Percentiles rank a stretch among this genome's conserved stretches.
These are phyloP conservation scores for Nephila pilipes DNA, from an alignment of 1,140 invertebrate species.

Conservation along the genomic window DNA sequence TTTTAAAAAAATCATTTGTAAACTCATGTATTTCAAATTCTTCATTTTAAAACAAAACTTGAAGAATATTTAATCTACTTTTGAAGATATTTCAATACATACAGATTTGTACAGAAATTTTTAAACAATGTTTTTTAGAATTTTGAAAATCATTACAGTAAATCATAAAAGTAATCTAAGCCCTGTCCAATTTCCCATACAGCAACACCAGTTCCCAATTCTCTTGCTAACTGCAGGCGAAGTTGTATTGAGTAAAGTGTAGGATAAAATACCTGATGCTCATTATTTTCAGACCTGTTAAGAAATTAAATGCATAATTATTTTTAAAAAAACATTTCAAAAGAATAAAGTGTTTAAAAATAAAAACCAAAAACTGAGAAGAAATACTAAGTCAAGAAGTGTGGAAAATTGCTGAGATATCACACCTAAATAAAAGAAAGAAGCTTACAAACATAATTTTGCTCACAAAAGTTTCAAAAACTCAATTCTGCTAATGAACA, in stretches of 20 bases:
- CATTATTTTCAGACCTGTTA: constrained; percentile 85
- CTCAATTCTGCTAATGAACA: no score
- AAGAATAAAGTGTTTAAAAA: no score
- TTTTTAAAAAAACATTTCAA: no score
- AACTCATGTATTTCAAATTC: no score
- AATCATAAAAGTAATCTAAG: constrained; percentile 96
- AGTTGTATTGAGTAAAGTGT: constrained; percentile 91
- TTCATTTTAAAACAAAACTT: background rate
- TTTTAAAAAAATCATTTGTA: no score
- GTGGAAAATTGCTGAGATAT: no score
- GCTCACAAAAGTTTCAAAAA: no score
- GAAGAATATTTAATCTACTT: background rate
- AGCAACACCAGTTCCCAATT: constrained; percentile 91
- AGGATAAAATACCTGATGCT: constrained; percentile 92
- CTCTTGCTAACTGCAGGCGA: constrained; percentile 89
- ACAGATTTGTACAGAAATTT: background rate
- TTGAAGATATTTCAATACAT: background rate
- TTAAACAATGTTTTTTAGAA: no score
- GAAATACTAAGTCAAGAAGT: no score
- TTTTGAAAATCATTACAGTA: constrained; percentile 85
- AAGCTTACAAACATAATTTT: no score
- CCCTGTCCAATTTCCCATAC: constrained; percentile 98
- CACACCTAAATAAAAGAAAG: no score
- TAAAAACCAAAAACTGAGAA: no score
- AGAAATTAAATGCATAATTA: constrained; percentile 78